These are phyloP conservation scores for Sturmia bella DNA, from an alignment of 2,888 invertebrate genomes.

Conservation along the genomic window DNA sequence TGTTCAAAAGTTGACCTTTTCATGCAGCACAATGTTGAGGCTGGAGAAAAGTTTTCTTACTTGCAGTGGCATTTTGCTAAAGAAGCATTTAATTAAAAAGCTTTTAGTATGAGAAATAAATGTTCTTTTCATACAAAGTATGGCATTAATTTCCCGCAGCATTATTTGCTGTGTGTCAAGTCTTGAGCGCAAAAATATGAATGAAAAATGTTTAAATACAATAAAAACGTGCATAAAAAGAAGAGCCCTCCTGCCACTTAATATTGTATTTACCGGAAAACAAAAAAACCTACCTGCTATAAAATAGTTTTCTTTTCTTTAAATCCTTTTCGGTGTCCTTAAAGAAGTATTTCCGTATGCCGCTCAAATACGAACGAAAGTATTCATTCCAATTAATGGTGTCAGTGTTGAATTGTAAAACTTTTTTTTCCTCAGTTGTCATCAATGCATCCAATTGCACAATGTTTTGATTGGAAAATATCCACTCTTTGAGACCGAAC, in stretches of 20 bases:
- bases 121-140: constrained; percentile 23
- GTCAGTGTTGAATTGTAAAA: constrained; percentile 84
- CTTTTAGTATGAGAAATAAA: constrained; percentile 68
- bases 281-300: constrained; percentile 76
- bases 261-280: too few relatives aligned
- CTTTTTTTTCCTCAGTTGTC: constrained; percentile 73
- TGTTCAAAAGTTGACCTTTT: not conserved
- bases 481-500: constrained; percentile 82
- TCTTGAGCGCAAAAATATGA: not conserved
- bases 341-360: constrained; percentile 86
- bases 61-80: not conserved
- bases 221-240: not conserved
- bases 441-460: constrained; percentile 79
- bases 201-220: not conserved
- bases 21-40: not conserved
- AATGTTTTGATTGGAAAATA: constrained; percentile 80
- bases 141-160: constrained; percentile 30
- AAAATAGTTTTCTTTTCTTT: constrained; percentile 78
- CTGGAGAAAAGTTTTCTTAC: not conserved
- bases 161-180: not conserved
- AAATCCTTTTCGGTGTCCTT: constrained; percentile 84
- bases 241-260: too few relatives aligned
- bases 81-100: constrained; percentile 72
- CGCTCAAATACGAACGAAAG: constrained; percentile 86
- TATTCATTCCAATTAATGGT: constrained; percentile 87